Evolutionary conservation across 1,140 invertebrate genomes (phyloP).

Genomic region (Globodera ellingtonae): DNA sequence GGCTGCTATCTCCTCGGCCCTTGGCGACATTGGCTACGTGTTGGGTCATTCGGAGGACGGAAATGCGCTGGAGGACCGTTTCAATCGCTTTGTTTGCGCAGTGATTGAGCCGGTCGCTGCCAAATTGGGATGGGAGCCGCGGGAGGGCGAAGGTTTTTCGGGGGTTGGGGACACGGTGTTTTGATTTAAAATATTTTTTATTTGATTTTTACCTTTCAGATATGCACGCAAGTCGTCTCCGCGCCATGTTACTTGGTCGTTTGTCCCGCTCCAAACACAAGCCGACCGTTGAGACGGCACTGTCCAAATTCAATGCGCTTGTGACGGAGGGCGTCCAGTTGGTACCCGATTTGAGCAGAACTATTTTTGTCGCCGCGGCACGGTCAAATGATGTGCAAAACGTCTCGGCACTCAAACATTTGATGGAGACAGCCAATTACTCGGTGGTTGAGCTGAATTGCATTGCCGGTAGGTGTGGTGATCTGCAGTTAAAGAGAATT

Average conservation of each 20-base stretch:
- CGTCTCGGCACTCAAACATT: slow-evolving; percentile 77
- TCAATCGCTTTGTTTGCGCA: slow-evolving; percentile 63
- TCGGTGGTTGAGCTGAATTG: slow-evolving; percentile 91
- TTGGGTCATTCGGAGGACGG: slow-evolving; percentile 43
- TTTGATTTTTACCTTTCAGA: slow-evolving; percentile 20
- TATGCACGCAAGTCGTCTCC: slow-evolving; percentile 77
- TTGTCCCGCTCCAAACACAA: slow-evolving; percentile 81
- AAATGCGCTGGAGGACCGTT: slow-evolving; percentile 60
- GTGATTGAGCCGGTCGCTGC: slow-evolving; percentile 65
- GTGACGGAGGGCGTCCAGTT: slow-evolving; percentile 71
- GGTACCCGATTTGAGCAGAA: slow-evolving; percentile 82
- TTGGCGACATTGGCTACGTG: slow-evolving; percentile 32
- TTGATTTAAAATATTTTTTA: neutral
- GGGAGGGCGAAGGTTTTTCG: slow-evolving; percentile 59
- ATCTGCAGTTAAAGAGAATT: neutral
- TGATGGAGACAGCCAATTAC: slow-evolving; percentile 82
- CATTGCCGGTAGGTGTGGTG: slow-evolving; percentile 78
- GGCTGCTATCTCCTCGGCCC: slow-evolving; percentile 46
- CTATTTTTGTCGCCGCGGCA: slow-evolving; percentile 81
- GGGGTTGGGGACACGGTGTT: too few species aligned
- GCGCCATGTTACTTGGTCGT: slow-evolving; percentile 81
- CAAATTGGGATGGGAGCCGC: slow-evolving; percentile 67
- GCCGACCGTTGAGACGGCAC: slow-evolving; percentile 76
- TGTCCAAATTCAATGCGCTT: slow-evolving; percentile 75
- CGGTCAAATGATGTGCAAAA: slow-evolving; percentile 74